Evolutionary conservation across 23 tunicate genomes (phyloP), one percentile per base, ranked within the genome.

Genomic region (Oikopleura dioica): DNA sequence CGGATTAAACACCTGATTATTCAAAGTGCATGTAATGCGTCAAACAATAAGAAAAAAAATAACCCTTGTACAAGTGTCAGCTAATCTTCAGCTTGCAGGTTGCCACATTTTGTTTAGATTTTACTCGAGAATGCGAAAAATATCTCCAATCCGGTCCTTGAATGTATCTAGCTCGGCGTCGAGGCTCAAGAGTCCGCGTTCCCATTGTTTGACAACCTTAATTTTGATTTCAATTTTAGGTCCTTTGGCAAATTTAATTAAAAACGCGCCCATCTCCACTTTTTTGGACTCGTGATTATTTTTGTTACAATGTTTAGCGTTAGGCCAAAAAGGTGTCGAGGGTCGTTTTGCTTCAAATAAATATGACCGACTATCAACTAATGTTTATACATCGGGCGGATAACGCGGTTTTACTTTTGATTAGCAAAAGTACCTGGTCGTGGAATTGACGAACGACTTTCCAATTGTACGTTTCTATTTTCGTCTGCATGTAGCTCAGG

Each of bases 131-230:
- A 44, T 44, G n/a, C n/a, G n/a, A n/a, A n/a, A n/a, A n/a, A n/a
- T n/a, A n/a, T 44, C 16, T 44, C 55, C 16, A 63, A 23, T 31
- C 16, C 72, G 2, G 30, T 63, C 72, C 72, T 63, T 63, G 33
- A 63, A 63, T 21, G 33, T 63, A 2, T 63, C 72, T 31, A 63
- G 26, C 16, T 63, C 72, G 33, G 32, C 72, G 26, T 63, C 72
- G 33, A 63, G 26, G 72, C 72, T 12, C 16, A 63, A 23, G 2
- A 63, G 33, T 63, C 72, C 72, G 2, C 72, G 72, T 28, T 63
- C 72, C 72, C 72, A 63, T 23, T 63, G 2, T 63, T 63, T 63
- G 72, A 63, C 72, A 63, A 63, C 72, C 72, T 63, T 12, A 63
- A 44, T 21, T 44, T 44, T 9, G 21, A 44, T 44, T 44, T 44